Evolutionary conservation across 2,797 vertebrate species (phyloP), one percentile per base, ranked within the genome.

Genomic region (Serranus cabrilla): DNA sequence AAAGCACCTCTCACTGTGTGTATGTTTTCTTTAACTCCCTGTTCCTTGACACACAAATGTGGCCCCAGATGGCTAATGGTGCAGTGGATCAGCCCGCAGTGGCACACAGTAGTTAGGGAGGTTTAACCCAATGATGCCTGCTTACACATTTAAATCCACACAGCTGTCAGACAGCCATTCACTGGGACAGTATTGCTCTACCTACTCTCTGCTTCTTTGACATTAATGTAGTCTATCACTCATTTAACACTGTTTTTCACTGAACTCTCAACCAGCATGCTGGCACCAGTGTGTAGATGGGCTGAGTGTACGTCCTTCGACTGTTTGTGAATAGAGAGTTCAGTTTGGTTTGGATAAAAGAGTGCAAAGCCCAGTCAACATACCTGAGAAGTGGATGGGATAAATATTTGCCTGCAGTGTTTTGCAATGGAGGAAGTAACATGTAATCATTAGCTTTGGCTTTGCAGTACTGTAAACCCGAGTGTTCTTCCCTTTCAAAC

Each of bases 91-190:
- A 91, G 55, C 79, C 71, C 13, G 57, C 74, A 81, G 20, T 79
- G 81, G 61, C 83, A 54, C 73, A 83, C 76, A 71, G 83, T 87
- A 84, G 86, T 88, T 83, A 78, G 77, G 58, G 78, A 81, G 86
- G 76, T 88, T 90, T 88, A 92, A 90, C 85, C 90, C 82, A 83
- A 20, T 91, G 85, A 93, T 87, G 90, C 90, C 88, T 77, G 54
- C 75, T 90, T 84, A 87, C 88, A 85, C 81, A 88, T 84, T 55
- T 77, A 85, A 86, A 89, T 88, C 84, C 78, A 74, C 85, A 76
- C 83, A 76, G 72, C 80, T 78, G 73, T 89, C 83, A 71, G 62
- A 47, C 67, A 71, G 74, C 71, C 82, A 64, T 81, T 84, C 82
- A 66, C 23, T 52, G 52, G 49, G 39, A 70, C 62, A 14, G 68